Conservation (phyloP, 1,140 invertebrate genomes). For the Danaus melanippus region DNA sequence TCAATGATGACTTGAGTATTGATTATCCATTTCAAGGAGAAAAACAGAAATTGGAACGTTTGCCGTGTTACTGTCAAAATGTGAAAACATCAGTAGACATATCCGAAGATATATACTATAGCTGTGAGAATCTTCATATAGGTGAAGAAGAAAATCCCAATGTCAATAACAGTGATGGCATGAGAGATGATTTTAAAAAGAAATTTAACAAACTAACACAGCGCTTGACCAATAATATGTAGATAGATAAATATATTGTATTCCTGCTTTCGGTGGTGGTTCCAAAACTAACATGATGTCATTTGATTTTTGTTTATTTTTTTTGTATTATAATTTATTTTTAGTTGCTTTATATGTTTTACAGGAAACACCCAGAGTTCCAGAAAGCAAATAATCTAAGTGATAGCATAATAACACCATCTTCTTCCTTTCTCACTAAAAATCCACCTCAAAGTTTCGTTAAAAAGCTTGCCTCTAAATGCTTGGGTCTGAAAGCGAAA, state of each 20-base stretch:
- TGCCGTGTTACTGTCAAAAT: constrained; percentile 40
- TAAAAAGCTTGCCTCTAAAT: constrained; percentile 71
- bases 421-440: constrained; percentile 61
- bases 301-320: constrained; percentile 17
- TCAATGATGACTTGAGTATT: constrained; percentile 28
- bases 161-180: neutral
- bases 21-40: constrained; percentile 34
- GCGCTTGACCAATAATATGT: neutral
- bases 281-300: constrained; percentile 20
- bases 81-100: constrained; percentile 15
- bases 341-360: constrained; percentile 66
- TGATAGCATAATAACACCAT: constrained; percentile 57
- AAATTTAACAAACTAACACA: constrained; percentile 31
- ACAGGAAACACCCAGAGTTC: constrained; percentile 64
- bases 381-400: constrained; percentile 59
- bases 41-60: constrained; percentile 25
- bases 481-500: constrained; percentile 66
- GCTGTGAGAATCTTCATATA: constrained; percentile 31
- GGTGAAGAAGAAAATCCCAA: constrained; percentile 5
- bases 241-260: constrained; percentile 1
- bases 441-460: constrained; percentile 63
- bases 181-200: constrained; percentile 23
- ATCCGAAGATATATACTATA: constrained; percentile 27
- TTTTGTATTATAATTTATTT: constrained; percentile 40
- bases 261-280: constrained; percentile 34